phyloP scores from a whole-genome alignment of 30 jellyfish, hydroid and myxozoan genomes.

The Sanderia malayensis region DNA sequence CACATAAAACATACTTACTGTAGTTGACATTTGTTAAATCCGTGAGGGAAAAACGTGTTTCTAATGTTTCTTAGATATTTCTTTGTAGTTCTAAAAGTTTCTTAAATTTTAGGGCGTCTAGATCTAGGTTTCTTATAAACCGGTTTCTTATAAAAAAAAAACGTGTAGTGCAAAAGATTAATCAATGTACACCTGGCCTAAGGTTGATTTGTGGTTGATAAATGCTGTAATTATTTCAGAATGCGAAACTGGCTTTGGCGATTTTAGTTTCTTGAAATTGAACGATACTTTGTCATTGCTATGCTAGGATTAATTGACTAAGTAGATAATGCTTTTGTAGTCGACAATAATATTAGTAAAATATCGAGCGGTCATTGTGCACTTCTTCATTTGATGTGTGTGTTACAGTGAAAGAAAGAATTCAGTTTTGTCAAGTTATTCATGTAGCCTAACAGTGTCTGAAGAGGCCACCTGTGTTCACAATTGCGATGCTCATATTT shows the following conservation, averaged over 20 bases:
- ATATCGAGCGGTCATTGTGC: background rate
- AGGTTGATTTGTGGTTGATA: background rate
- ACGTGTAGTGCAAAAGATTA: too few relatives aligned
- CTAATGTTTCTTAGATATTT: too few relatives aligned
- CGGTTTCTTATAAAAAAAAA: too few relatives aligned
- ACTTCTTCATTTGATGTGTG: background rate
- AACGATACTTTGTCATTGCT: too few relatives aligned
- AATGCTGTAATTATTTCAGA: background rate
- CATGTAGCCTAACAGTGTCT: background rate
- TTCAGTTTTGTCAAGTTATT: background rate
- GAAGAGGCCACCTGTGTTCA: conserved; percentile 6
- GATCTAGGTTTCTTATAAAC: too few relatives aligned
- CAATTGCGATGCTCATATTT: background rate
- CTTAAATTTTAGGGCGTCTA: too few relatives aligned
- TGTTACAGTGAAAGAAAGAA: background rate
- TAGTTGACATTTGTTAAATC: too few relatives aligned
- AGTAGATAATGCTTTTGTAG: too few relatives aligned
- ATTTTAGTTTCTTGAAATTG: background rate
- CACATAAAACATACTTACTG: too few relatives aligned
- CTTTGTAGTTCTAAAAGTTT: too few relatives aligned
- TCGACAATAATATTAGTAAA: background rate
- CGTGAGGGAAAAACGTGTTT: too few relatives aligned
- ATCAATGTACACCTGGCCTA: background rate
- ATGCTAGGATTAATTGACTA: background rate
- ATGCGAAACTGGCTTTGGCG: background rate